Evolutionary conservation across 2,113 vertebrate species (phyloP).

Genomic region (Struthidea cinerea): DNA sequence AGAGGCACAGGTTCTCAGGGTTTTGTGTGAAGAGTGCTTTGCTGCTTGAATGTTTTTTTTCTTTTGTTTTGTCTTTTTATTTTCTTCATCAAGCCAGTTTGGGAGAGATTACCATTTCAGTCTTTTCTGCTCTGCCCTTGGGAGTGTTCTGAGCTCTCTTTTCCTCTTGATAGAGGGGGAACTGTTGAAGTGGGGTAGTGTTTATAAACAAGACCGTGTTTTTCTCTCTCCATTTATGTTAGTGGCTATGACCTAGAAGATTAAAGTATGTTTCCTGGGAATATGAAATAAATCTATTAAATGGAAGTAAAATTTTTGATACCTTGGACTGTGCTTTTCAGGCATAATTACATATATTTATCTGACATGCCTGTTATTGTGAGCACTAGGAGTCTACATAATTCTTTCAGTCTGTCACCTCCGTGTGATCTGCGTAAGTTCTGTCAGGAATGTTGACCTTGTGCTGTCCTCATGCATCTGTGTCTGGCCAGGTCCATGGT

Average conservation of each 20-base stretch:
- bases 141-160: not conserved
- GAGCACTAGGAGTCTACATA: not conserved
- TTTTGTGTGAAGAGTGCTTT: not conserved
- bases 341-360: not conserved
- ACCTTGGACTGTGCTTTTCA: not conserved
- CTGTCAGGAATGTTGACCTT: constrained; percentile 2
- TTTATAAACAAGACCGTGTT: not conserved
- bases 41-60: not conserved
- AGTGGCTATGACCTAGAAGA: not conserved
- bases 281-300: not conserved
- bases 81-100: not conserved
- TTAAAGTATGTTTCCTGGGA: not conserved
- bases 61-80: not conserved
- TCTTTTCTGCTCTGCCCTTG: not conserved
- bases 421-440: not conserved
- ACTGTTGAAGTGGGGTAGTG: not conserved
- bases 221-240: not conserved
- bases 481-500: not conserved
- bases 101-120: not conserved
- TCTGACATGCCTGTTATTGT: not conserved
- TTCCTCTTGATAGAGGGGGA: not conserved
- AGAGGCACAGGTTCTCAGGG: not conserved
- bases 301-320: not conserved
- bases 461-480: not conserved
- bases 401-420: constrained; percentile 1